Percentiles rank a stretch among this genome's conserved stretches.
Conservation (phyloP, 2,113 vertebrate genomes). For the Gila orcuttii region DNA sequence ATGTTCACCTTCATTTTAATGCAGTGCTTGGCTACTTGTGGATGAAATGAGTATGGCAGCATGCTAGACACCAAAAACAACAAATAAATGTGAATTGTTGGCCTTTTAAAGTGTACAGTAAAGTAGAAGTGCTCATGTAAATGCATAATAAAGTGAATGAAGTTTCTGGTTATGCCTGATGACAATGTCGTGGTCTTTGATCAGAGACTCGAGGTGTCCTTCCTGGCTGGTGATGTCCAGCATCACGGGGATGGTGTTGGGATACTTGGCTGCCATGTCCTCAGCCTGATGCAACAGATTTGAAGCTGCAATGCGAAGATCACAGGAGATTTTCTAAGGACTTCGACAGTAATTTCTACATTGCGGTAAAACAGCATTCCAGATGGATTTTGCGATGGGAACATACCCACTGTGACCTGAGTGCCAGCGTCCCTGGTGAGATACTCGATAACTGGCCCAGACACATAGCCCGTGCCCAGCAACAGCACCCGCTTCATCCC, state of each 20-base stretch:
- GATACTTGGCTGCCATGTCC: constrained; percentile 81
- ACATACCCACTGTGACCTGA: constrained; percentile 90
- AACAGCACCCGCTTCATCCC: constrained; percentile 87
- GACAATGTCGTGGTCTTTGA: constrained; percentile 89
- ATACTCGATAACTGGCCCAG: constrained; percentile 90
- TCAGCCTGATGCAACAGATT: constrained; percentile 83
- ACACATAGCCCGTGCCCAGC: constrained; percentile 93
- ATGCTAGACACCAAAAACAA: constrained; percentile 74
- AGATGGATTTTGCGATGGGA: constrained; percentile 17
- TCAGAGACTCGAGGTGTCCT: constrained; percentile 80
- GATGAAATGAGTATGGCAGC: constrained; percentile 87
- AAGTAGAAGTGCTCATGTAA: not conserved
- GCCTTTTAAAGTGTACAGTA: not conserved
- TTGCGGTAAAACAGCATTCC: not conserved
- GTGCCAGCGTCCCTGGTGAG: constrained; percentile 82
- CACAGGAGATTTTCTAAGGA: not conserved
- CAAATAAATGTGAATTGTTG: not conserved
- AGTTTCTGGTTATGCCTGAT: constrained; percentile 82
- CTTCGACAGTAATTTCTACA: not conserved
- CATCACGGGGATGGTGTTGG: constrained; percentile 80
- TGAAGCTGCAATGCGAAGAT: constrained; percentile 76
- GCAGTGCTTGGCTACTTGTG: constrained; percentile 88
- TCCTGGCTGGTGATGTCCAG: constrained; percentile 82
- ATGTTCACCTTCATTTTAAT: constrained; percentile 89
- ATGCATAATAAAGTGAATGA: not conserved